Base-by-base conservation (phyloP, 2,888 invertebrate species). In the Microchrysa polita region DNA sequence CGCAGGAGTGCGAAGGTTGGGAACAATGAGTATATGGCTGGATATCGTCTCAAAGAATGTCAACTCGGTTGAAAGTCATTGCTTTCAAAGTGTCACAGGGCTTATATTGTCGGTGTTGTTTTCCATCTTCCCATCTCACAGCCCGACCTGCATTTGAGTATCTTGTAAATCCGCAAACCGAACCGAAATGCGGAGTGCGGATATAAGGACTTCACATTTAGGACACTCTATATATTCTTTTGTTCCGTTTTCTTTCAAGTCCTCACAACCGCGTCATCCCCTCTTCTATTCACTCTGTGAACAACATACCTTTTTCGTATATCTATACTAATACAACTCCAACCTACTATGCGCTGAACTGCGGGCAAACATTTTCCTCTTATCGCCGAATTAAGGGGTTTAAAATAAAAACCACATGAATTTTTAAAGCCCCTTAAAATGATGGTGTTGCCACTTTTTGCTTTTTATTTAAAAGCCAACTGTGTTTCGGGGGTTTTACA, bases 341-440 rank as follows among this genome's bases (percentile, higher is more conserved):
- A 7, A 48, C 22, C 10, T 34, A 7, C 27, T 34, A n/a, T n/a
- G 27, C 27, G 27, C 27, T 34, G 48, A 48, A 10, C 48, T 65
- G n/a, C n/a, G 5, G 65, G 42, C 42, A 76, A 74, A 74, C 27
- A 34, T 61, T 73, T 67, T 72, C 34, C 74, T 74, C 74, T 77
- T 74, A 75, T 75, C 73, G 72, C 72, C 74, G 72, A 72, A 77
- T 75, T 77, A 77, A 77, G 77, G 77, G 76, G 76, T 77, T 78
- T 77, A 78, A 78, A 78, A 78, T 78, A 77, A 77, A 78, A 77
- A 77, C 76, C 74, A 57, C 52, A 75, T 75, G 76, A 80, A 80
- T 80, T 79, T 80, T 80, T 80, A 78, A 80, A 60, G 48, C 60
- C 60, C 72, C 72, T 72, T 9, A 23, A 42, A 60, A 72, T 72